Evolutionary conservation across 2,797 vertebrate species (phyloP), one percentile per base, ranked within the genome.

Genomic region (Acanthornis magna): DNA sequence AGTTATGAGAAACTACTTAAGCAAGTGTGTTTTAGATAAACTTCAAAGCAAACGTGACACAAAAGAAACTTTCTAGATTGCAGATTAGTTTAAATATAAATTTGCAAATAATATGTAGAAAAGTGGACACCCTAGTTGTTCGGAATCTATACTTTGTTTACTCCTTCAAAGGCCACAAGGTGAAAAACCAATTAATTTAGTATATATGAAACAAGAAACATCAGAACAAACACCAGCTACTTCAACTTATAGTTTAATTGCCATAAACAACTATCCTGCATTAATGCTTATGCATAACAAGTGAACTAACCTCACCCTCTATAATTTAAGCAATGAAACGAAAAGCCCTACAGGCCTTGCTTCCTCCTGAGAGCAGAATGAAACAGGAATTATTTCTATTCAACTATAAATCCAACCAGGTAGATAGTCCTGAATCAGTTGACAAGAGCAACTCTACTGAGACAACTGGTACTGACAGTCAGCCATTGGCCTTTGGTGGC

Each of bases 101-200:
- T 27, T 34, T 67, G 38, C 19, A 82, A 60, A 43, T 51, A 81
- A 36, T 40, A 73, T 53, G 25, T 13, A 75, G 14, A 62, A 70
- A 66, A 61, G 21, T 21, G 5, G 53, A 22, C 34, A 67, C 30
- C 3, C 61, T 66, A 48, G 51, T 4, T 61, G 22, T 62, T 62
- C 82, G 48, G 78, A 85, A 93, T 53, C 38, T 53, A 20, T 66
- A 51, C 21, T 85, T 76, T 47, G 16, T 54, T 85, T 77, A 45
- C 20, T 68, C 15, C 26, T 58, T 83, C 50, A 71, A 78, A 71
- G 51, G 60, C 32, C 61, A 13, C 34, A 40, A 75, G 25, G 43
- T 15, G 68, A 51, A 13, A 74, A 85, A 74, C 11, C 10, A 45
- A 38, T 85, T 34, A 50, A 51, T 60, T 57, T 1, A 1, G 55